Percentiles rank a stretch among this genome's conserved stretches.
These are phyloP conservation scores for Scaptomyza reducta DNA, from an alignment of 2,888 invertebrate genomes.

Conservation along the genomic window DNA sequence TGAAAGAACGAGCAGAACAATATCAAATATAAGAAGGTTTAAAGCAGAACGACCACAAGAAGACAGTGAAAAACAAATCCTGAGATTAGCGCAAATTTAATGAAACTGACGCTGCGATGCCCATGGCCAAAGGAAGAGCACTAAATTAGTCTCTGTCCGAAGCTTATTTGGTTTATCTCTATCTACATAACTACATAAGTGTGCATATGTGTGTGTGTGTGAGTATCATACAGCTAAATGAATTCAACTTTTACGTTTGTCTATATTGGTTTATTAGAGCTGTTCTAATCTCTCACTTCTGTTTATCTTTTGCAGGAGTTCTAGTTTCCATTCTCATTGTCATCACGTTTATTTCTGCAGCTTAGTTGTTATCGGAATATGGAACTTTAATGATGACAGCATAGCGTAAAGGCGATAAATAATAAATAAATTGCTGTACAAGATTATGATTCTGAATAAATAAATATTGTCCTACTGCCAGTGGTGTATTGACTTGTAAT, in stretches of 20 bases:
- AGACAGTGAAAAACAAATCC: background rate
- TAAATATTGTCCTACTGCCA: no score
- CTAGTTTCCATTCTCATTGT: slow-evolving; percentile 84
- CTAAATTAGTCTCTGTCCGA: background rate
- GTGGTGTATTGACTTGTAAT: no score
- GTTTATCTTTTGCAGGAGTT: slow-evolving; percentile 78
- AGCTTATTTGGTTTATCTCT: background rate
- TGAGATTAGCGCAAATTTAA: slow-evolving; percentile 8
- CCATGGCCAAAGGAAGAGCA: background rate
- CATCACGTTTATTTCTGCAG: slow-evolving; percentile 84
- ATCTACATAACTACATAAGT: background rate
- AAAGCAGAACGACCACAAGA: background rate
- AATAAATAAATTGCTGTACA: background rate
- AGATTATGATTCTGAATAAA: background rate
- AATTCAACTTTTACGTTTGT: slow-evolving; percentile 1
- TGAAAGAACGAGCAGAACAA: background rate
- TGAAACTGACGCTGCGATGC: background rate
- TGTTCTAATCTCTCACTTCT: slow-evolving; percentile 13
- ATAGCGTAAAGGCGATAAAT: background rate
- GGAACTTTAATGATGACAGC: background rate
- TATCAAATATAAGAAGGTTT: background rate
- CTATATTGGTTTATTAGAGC: background rate
- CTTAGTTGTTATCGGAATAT: slow-evolving; percentile 82
- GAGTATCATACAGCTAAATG: background rate
- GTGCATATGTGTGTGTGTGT: background rate